A percentile compares a stretch with the other conserved stretches of the same genome.
phyloP scores from a whole-genome alignment of 1,140 invertebrate species.

The Eupristina koningsbergeri region DNA sequence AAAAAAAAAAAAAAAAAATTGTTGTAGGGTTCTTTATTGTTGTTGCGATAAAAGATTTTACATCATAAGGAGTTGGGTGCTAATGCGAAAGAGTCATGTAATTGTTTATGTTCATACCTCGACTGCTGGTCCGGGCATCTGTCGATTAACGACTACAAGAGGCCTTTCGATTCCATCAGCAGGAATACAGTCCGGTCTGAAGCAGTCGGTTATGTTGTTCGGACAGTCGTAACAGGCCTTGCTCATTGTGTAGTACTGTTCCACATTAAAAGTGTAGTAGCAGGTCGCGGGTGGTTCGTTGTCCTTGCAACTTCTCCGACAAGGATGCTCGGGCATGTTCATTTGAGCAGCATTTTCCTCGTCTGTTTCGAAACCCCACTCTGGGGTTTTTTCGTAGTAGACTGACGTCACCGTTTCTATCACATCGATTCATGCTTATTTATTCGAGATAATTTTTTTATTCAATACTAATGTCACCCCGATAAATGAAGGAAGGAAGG shows the following conservation, averaged over 20 bases:
- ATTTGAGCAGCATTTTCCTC: not conserved
- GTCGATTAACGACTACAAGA: constrained; percentile 86
- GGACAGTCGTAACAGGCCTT: constrained; percentile 92
- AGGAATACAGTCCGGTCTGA: constrained; percentile 83
- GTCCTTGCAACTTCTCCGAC: constrained; percentile 73
- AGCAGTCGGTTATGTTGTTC: constrained; percentile 82
- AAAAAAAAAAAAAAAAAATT: too few relatives aligned
- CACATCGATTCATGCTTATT: not conserved
- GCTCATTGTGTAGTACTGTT: constrained; percentile 87
- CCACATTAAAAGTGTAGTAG: constrained; percentile 81
- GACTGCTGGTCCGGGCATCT: constrained; percentile 88
- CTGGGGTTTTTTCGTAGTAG: not conserved
- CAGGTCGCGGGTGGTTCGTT: constrained; percentile 78
- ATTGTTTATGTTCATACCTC: constrained; percentile 79
- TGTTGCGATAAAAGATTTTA: not conserved
- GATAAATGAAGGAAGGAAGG: not conserved
- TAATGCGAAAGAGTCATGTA: not conserved
- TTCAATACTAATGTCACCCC: not conserved
- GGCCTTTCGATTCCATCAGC: constrained; percentile 84
- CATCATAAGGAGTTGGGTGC: not conserved
- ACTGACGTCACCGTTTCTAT: not conserved
- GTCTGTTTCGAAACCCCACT: constrained; percentile 16
- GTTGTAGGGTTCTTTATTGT: too few relatives aligned
- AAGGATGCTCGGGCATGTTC: constrained; percentile 61
- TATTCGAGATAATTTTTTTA: not conserved